Conservation (phyloP, 2,113 vertebrate species). For the Pachypanchax playfairii region DNA sequence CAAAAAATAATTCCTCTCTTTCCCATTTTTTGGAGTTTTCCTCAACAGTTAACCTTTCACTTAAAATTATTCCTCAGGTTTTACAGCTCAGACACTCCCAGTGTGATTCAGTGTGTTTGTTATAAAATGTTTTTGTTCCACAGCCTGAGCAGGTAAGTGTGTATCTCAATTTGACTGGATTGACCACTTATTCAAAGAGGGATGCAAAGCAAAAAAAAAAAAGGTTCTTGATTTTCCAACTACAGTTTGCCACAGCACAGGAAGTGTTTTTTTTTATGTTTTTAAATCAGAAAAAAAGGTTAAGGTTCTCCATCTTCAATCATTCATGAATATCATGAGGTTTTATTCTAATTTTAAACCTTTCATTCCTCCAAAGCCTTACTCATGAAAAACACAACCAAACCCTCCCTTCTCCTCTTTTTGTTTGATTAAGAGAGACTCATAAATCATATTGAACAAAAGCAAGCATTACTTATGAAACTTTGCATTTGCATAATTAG, state of each 20-base stretch:
- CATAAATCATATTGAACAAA: conserved; percentile 71
- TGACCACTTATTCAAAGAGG: neutral
- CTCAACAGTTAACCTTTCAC: conserved; percentile 19
- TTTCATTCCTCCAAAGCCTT: neutral
- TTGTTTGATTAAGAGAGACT: conserved; percentile 46
- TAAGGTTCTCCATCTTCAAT: conserved; percentile 24
- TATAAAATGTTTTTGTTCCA: conserved; percentile 53
- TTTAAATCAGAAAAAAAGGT: neutral
- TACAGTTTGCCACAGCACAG: conserved; percentile 9
- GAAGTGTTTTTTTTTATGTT: neutral
- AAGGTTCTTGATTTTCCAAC: conserved; percentile 10
- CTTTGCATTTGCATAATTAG: conserved; percentile 72
- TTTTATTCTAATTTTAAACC: conserved; percentile 19
- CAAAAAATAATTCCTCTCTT: conserved; percentile 20
- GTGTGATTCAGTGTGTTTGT: conserved; percentile 34
- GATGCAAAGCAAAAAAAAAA: conserved; percentile 4
- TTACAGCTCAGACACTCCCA: conserved; percentile 17
- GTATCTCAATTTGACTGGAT: conserved; percentile 35
- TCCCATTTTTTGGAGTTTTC: conserved; percentile 8
- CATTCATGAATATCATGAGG: conserved; percentile 4
- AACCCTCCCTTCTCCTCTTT: conserved; percentile 19
- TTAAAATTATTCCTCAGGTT: conserved; percentile 34
- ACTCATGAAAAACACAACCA: neutral
- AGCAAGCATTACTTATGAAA: conserved; percentile 69
- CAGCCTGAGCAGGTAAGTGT: conserved; percentile 77